Conservation (phyloP, 92 coral and sea anemone species). For the Palythoa heliodiscus region DNA sequence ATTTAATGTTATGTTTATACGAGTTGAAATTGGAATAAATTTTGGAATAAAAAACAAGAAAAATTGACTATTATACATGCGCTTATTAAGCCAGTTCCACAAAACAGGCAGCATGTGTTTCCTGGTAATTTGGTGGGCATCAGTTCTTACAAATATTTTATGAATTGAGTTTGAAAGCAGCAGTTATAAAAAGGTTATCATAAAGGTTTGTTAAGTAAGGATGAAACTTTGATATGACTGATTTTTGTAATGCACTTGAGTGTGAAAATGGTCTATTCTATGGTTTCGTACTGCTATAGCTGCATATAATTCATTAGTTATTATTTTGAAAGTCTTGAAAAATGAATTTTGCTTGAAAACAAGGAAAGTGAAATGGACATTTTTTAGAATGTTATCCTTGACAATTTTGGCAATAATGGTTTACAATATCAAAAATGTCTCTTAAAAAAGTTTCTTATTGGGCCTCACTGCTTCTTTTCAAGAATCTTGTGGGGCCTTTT, state of each 20-base stretch:
- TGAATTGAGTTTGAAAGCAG: background rate
- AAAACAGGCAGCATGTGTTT: too few species aligned
- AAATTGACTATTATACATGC: too few species aligned
- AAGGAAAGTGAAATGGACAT: background rate
- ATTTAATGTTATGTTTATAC: too few species aligned
- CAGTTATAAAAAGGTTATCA: background rate
- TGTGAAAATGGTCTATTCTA: background rate
- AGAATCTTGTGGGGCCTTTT: conserved; percentile 41
- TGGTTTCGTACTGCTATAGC: background rate
- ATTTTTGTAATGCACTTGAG: background rate
- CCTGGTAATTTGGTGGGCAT: too few species aligned
- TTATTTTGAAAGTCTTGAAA: background rate
- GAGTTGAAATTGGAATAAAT: too few species aligned
- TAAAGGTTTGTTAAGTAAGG: background rate
- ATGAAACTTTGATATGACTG: background rate
- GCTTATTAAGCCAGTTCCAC: too few species aligned
- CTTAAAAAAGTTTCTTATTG: background rate
- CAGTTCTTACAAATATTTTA: background rate
- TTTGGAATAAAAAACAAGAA: too few species aligned
- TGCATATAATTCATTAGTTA: background rate
- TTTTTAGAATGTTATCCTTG: background rate
- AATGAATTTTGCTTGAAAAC: background rate
- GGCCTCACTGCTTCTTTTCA: background rate
- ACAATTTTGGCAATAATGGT: background rate
- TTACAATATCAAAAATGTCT: background rate